These are phyloP conservation scores for Trachemys scripta DNA, from an alignment of 2,113 vertebrate genomes.

Conservation along the genomic window DNA sequence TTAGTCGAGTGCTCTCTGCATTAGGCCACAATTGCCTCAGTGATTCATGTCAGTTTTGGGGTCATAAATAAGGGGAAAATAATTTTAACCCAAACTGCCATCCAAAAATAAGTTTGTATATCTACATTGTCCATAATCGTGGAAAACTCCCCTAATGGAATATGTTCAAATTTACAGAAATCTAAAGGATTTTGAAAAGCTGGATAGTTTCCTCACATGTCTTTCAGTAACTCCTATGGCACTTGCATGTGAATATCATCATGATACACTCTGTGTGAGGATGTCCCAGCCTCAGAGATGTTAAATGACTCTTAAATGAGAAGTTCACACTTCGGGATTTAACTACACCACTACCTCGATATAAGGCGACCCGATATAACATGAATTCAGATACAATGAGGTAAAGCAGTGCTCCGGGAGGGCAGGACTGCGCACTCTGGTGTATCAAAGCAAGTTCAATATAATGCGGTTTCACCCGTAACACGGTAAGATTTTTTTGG, in stretches of 20 bases:
- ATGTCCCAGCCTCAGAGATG: constrained; percentile 2
- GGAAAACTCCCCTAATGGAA: not conserved
- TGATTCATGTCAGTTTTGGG: not conserved
- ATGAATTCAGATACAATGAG: too few species aligned
- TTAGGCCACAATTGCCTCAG: not conserved
- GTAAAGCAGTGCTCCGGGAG: too few species aligned
- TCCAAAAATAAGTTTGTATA: not conserved
- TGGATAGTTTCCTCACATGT: not conserved
- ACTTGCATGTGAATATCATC: not conserved
- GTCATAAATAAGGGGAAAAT: too few species aligned
- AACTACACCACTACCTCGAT: not conserved
- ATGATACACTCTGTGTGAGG: not conserved
- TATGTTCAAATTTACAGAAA: not conserved
- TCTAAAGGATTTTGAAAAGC: not conserved
- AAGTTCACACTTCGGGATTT: constrained; percentile 24
- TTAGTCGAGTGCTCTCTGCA: not conserved
- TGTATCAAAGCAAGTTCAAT: too few species aligned
- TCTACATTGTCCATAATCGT: not conserved
- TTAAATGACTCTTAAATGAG: constrained; percentile 32
- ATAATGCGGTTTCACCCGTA: too few species aligned
- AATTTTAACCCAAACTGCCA: not conserved
- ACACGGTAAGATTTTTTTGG: too few species aligned
- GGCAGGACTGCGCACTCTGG: too few species aligned
- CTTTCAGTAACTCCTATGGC: not conserved
- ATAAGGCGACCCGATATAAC: too few species aligned